Percentiles rank a stretch among this genome's conserved stretches.
These are phyloP conservation scores for Myopa tessellatipennis DNA, from an alignment of 2,888 invertebrate species.

Conservation along the genomic window DNA sequence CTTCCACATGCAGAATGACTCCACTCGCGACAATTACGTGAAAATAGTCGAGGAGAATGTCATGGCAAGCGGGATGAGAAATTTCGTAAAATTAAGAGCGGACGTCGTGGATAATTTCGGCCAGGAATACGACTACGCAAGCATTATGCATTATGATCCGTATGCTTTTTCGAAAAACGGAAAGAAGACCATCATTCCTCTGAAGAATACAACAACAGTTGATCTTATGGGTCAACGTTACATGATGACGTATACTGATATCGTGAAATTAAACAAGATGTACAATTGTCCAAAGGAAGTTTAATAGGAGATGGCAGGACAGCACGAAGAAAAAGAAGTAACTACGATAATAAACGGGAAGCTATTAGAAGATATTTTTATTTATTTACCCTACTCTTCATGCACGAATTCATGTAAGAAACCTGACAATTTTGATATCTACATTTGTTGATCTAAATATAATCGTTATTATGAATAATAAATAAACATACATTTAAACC, in stretches of 20 bases:
- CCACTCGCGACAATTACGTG: slow-evolving; percentile 78
- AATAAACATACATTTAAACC: too few relatives aligned
- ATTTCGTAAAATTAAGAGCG: slow-evolving; percentile 74
- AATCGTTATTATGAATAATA: too few relatives aligned
- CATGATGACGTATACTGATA: slow-evolving; percentile 58
- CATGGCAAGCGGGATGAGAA: slow-evolving; percentile 72
- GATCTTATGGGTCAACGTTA: slow-evolving; percentile 57
- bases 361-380: too few relatives aligned
- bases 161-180: slow-evolving; percentile 79
- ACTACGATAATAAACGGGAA: too few relatives aligned
- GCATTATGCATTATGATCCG: slow-evolving; percentile 83
- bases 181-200: slow-evolving; percentile 75
- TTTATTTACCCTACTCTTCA: too few relatives aligned
- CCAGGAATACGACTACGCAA: slow-evolving; percentile 79
- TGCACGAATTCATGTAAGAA: too few relatives aligned
- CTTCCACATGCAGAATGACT: slow-evolving; percentile 82
- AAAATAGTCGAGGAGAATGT: slow-evolving; percentile 69
- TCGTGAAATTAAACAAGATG: slow-evolving; percentile 60
- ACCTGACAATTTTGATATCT: too few relatives aligned
- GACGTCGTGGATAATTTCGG: slow-evolving; percentile 72
- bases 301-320: not conserved
- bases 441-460: too few relatives aligned
- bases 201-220: slow-evolving; percentile 46
- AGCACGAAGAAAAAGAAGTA: too few relatives aligned
- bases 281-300: slow-evolving; percentile 54